Base-by-base conservation (phyloP, 2,888 invertebrate genomes). In the Keiferia lycopersicella region DNA sequence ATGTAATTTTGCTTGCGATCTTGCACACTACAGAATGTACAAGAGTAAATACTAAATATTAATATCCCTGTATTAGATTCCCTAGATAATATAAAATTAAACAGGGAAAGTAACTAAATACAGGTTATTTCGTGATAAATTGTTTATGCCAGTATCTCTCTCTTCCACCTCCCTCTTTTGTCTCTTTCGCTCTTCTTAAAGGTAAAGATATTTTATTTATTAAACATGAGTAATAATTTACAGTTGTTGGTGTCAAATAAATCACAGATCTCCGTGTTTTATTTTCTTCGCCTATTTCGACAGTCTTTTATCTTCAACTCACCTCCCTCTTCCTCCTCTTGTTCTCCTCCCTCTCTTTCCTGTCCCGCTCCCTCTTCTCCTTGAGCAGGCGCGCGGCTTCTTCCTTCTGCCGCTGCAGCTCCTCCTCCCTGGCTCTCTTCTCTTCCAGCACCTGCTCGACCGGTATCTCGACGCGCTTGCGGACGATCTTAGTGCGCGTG, bases 401-500 rank as follows among this genome's bases (percentile, higher is more conserved):
- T 1, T 88, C 87, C 41, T 82, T 84, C 68, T 78, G 72, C 63
- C 73, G 71, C 69, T 79, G 75, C 0, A 87, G 66, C 48, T 85
- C 83, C 6, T 79, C 89, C 51, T 91, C 89, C 0, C 78, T 74
- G 1, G 70, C 71, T 16, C 78, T 81, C 73, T 88, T 91, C 78
- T 91, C 92, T 71, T 87, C 90, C 18, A 92, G 69, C 2, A 90
- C 84, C 69, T 90, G 80, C 67, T 91, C 88, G 0, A 91, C 75
- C 0, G 92, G 91, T n/a, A 92, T 81, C 68, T 91, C 87, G 7
- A 90, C 58, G 14, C 86, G 82, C 45, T 84, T 82, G 61, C 91
- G 87, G 1, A 86, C 84, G 10, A 83, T 82, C 75, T 89, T 91
- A 0, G 91, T 92, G 66, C 84, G 86, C 0, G 91, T 91, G 50